Percentiles rank a stretch among this genome's conserved stretches.
Conservation (phyloP, 2,888 invertebrate genomes). For the Drosophila siamana region DNA sequence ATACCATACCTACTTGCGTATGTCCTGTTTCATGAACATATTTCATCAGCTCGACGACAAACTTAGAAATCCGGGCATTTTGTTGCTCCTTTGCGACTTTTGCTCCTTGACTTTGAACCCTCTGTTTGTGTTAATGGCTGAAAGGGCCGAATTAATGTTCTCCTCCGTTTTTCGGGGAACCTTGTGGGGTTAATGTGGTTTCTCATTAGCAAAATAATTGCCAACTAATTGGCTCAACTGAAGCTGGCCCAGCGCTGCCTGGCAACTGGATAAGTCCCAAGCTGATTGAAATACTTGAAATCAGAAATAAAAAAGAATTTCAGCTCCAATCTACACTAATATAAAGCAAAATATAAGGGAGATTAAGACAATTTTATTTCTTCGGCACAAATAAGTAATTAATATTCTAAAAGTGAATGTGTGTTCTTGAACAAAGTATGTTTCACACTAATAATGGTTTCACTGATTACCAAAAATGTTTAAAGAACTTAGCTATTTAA, state of each 20-base stretch:
- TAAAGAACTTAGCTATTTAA: too few species aligned
- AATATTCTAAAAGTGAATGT: too few species aligned
- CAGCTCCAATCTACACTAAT: not conserved
- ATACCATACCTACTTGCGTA: slow-evolving; percentile 15
- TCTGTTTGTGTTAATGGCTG: slow-evolving; percentile 14
- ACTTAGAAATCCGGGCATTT: slow-evolving; percentile 24
- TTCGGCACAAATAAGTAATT: too few species aligned
- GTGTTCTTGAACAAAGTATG: too few species aligned
- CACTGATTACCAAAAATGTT: too few species aligned
- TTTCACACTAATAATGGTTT: too few species aligned
- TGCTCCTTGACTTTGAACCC: slow-evolving; percentile 34
- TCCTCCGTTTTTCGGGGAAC: slow-evolving; percentile 17
- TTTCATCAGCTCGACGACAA: slow-evolving; percentile 47
- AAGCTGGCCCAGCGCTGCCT: slow-evolving; percentile 22
- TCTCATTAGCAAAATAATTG: slow-evolving; percentile 75
- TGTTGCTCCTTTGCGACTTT: slow-evolving; percentile 18
- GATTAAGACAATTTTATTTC: too few species aligned
- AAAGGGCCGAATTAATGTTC: slow-evolving; percentile 37
- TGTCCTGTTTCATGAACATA: slow-evolving; percentile 31
- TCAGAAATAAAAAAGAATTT: slow-evolving; percentile 15
- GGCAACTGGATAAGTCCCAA: slow-evolving; percentile 31
- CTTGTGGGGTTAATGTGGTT: slow-evolving; percentile 59
- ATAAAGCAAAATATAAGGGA: not conserved
- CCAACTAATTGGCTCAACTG: slow-evolving; percentile 70
- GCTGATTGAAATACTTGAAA: slow-evolving; percentile 33